A percentile compares a stretch with the other conserved stretches of the same genome.
Evolutionary conservation across 2,797 vertebrate species (phyloP).

Genomic region (Sebastes paucispinis): DNA sequence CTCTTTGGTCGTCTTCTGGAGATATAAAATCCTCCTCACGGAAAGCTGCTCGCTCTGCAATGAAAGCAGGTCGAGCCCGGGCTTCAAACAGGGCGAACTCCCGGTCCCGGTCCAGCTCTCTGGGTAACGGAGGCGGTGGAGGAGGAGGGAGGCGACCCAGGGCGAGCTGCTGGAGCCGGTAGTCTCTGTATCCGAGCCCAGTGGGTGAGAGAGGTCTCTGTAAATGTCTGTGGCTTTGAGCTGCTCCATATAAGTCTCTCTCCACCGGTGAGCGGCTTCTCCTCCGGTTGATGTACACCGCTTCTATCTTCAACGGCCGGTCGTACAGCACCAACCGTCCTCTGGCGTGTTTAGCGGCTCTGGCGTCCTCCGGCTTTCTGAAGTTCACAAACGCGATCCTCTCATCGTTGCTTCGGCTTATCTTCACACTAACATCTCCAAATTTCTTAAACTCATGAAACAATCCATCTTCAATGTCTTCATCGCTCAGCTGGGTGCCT

Average conservation of each 20-base stretch:
- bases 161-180: slow-evolving; percentile 94
- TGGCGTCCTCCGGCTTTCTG: slow-evolving; percentile 93
- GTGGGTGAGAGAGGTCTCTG: slow-evolving; percentile 91
- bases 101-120: slow-evolving; percentile 94
- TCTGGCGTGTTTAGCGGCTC: slow-evolving; percentile 93
- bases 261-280: slow-evolving; percentile 91
- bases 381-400: slow-evolving; percentile 97
- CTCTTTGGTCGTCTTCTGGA: slow-evolving; percentile 96
- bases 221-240: slow-evolving; percentile 84
- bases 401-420: slow-evolving; percentile 93
- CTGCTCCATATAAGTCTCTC: slow-evolving; percentile 86
- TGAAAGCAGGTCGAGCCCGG: slow-evolving; percentile 88
- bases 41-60: slow-evolving; percentile 89
- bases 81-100: slow-evolving; percentile 93
- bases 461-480: slow-evolving; percentile 97
- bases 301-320: slow-evolving; percentile 96
- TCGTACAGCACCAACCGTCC: slow-evolving; percentile 94
- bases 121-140: slow-evolving; percentile 90
- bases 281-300: slow-evolving; percentile 89
- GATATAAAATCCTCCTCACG: slow-evolving; percentile 95
- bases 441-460: slow-evolving; percentile 99
- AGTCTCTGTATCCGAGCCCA: slow-evolving; percentile 93
- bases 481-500: slow-evolving; percentile 94
- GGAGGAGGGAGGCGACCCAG: slow-evolving; percentile 92
- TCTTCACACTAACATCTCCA: slow-evolving; percentile 97